Percentiles rank a stretch among this genome's conserved stretches.
Evolutionary conservation across 2,113 vertebrate species (phyloP).

Genomic region (Percina caprodes): DNA sequence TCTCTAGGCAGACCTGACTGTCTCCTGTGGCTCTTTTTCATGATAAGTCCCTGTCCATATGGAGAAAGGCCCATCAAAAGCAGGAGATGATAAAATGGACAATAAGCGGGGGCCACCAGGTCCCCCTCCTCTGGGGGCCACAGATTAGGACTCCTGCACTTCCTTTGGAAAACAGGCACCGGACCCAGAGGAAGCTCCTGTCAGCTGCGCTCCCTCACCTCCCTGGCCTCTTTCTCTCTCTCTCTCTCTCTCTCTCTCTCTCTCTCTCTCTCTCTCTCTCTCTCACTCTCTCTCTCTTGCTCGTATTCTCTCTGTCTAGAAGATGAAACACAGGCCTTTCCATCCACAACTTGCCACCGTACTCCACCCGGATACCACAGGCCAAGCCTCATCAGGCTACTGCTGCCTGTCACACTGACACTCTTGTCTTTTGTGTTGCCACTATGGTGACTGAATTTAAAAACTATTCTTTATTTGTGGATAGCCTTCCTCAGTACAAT

Average conservation of each 20-base stretch:
- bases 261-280: conserved; percentile 24
- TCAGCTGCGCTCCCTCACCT: conserved; percentile 91
- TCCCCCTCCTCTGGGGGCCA: conserved; percentile 84
- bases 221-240: conserved; percentile 84
- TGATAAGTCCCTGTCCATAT: conserved; percentile 70
- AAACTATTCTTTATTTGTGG: not conserved
- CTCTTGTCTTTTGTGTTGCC: conserved; percentile 5
- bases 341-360: conserved; percentile 64
- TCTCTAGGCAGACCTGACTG: conserved; percentile 22
- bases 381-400: conserved; percentile 76
- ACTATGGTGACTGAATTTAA: conserved; percentile 7
- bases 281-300: conserved; percentile 13
- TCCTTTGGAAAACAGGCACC: conserved; percentile 90
- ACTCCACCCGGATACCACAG: conserved; percentile 71
- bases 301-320: conserved; percentile 54
- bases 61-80: conserved; percentile 76
- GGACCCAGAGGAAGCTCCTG: conserved; percentile 86
- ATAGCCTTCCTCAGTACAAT: conserved; percentile 7
- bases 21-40: conserved; percentile 52
- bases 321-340: conserved; percentile 80
- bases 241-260: conserved; percentile 57
- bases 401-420: conserved; percentile 56
- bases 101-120: conserved; percentile 88
- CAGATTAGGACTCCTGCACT: conserved; percentile 90
- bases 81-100: conserved; percentile 85